A percentile compares a stretch with the other conserved stretches of the same genome.
phyloP scores from a whole-genome alignment of 2,113 vertebrate species.

The Aepyceros melampus region DNA sequence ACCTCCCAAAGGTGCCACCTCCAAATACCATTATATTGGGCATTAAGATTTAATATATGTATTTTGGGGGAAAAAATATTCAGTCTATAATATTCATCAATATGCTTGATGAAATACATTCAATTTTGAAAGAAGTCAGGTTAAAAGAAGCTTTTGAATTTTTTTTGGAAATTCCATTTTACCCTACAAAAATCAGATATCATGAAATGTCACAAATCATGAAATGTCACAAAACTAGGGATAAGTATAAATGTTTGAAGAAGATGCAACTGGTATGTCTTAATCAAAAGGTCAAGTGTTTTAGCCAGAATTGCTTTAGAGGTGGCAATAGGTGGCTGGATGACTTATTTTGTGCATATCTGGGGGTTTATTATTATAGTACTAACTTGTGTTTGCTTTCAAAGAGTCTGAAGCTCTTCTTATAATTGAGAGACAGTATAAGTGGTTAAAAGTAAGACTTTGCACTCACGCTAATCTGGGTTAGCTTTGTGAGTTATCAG shows the following conservation, averaged over 20 bases:
- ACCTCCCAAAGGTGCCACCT: not conserved
- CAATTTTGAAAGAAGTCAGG: not conserved
- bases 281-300: too few species aligned
- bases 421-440: not conserved
- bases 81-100: not conserved
- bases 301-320: not conserved
- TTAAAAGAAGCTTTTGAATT: not conserved
- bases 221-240: not conserved
- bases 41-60: not conserved
- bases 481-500: not conserved
- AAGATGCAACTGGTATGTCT: not conserved
- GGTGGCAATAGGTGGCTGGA: too few species aligned
- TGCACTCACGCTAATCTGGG: not conserved
- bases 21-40: not conserved
- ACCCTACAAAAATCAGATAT: not conserved
- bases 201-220: not conserved
- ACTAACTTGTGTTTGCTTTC: not conserved
- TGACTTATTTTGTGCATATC: not conserved
- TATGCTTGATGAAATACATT: not conserved
- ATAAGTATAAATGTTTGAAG: not conserved
- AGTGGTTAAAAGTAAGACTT: not conserved
- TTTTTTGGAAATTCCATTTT: not conserved
- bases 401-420: conserved; percentile 2
- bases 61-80: not conserved
- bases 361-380: not conserved